phyloP scores from a whole-genome alignment of 23 tunicate genomes.

The Halocynthia aurantium region DNA sequence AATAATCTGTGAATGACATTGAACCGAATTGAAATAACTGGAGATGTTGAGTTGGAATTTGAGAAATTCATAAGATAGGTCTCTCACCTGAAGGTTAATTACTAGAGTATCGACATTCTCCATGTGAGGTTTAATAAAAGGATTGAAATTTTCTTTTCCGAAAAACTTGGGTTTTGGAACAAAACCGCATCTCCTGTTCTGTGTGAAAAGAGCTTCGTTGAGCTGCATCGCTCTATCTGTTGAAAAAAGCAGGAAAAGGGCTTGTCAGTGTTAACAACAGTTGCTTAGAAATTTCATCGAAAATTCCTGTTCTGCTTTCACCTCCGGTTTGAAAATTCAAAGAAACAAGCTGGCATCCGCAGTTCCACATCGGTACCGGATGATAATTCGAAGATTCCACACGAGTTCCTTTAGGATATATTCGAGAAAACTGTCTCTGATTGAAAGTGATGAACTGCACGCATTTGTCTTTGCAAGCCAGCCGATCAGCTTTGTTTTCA shows the following conservation, averaged over 20 bases:
- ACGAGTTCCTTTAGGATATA: constrained; percentile 80
- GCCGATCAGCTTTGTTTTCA: constrained; percentile 57
- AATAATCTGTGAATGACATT: constrained; percentile 12
- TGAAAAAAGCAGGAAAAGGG: background rate
- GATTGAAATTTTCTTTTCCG: constrained; percentile 23
- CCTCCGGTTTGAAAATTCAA: constrained; percentile 87
- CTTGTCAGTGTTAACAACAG: too few species aligned
- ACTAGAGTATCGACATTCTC: constrained; percentile 42
- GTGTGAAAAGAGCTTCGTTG: constrained; percentile 74
- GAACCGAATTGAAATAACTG: background rate
- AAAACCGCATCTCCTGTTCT: constrained; percentile 70
- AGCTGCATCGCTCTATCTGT: constrained; percentile 87
- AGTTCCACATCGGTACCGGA: constrained; percentile 84
- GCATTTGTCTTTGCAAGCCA: constrained; percentile 45
- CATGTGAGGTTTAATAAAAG: constrained; percentile 34
- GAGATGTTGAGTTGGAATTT: background rate
- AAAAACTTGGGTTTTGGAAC: constrained; percentile 41
- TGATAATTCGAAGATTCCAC: constrained; percentile 84
- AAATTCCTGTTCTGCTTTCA: background rate
- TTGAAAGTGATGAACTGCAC: constrained; percentile 45
- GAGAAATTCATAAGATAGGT: background rate
- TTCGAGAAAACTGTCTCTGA: constrained; percentile 63
- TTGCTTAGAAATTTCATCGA: background rate
- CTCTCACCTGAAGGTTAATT: constrained; percentile 57
- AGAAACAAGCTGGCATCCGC: constrained; percentile 71